Base-by-base conservation (phyloP, 2,113 vertebrate genomes). In the Cebidichthys violaceus region DNA sequence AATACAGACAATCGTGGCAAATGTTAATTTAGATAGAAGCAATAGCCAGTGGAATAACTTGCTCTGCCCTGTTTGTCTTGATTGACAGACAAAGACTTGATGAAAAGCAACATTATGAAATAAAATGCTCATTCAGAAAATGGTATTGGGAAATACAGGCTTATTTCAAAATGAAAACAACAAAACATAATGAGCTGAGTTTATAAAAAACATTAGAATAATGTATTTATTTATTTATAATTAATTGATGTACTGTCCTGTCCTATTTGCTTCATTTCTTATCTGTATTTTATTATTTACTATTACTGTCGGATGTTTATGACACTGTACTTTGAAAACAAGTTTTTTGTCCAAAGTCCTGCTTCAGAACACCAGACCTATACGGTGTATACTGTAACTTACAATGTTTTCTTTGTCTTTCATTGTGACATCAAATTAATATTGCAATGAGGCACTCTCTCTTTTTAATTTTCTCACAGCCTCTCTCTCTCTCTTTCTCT, bases 361-460 rank as follows among this genome's bases (percentile, higher is more conserved):
- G 24, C 59, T 5, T 41, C 13, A 67, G 15, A 57, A 62, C n/a
- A 27, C 45, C 27, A 59, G 5, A n/a, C 33, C 43, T 60, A 4
- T 24, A 29, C 50, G 57, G 22, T 55, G 15, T 14, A 59, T 35
- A 68, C 24, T 55, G 18, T 29, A 54, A 66, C 47, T 37, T 24
- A 37, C 39, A 55, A 3, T 60, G n/a, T 41, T 73, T 57, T 65
- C 20, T 62, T 1, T 75, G 55, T 66, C 18, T 24, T 61, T 66
- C 24, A 71, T 35, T 70, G 41, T 29, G 29, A 59, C 76, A 81
- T 57, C 50, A 33, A 72, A 82, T 89, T 62, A 52, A 85, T 79
- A 20, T 52, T 70, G 2, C 52, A 68, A 47, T 35, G 37, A 52
- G 50, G 11, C 33, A 4, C 4, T 31, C 14, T 68, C 54, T 83